Base-by-base conservation (phyloP, 2,113 vertebrate species). In the Mungos mungo region DNA sequence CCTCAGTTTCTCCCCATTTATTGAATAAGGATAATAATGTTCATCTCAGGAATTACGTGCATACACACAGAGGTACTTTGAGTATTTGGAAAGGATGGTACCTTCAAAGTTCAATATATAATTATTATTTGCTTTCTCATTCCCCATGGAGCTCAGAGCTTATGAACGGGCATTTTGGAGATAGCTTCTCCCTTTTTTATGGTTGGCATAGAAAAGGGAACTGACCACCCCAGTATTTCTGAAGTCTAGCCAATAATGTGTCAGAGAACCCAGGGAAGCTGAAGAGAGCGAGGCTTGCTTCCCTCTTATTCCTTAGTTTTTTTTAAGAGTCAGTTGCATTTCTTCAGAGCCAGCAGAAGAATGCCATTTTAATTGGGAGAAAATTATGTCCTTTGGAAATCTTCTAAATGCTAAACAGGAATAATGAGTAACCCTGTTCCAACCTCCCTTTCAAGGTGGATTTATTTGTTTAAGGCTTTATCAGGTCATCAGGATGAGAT, bases 121-220 rank as follows among this genome's bases (percentile, higher is more conserved):
- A 68, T 74, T 94, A 71, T 88, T 79, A 95, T 86, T 97, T 92
- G 31, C 54, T 96, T 97, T 95, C 65, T 93, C 38, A 63, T 96
- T 89, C 57, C 97, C 79, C n/a, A 35, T 82, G 66, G 38, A 57
- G 4, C 72, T 97, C 29, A 57, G 65, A 88, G 25, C 63, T 79
- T 54, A 31, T 81, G 15, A 47, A 0, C 13, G 79, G 35, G 29
- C 45, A 89, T 96, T 90, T 96, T 94, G 82, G n/a, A 88, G 63
- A 65, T 14, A 88, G 45, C 19, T 71, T 97, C 45, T 88, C 60
- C 72, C 54, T 80, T 45, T 92, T 91, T 41, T 72, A 57, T 71
- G 27, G 13, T 96, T 93, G 45, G 45, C 47, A 71, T 77, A 88
- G 45, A 72, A 65, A 96, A 91, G 57, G 21, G 19, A 93, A 74